phyloP scores from a whole-genome alignment of 2,797 vertebrate genomes.

The Lycodopsis pacificus region DNA sequence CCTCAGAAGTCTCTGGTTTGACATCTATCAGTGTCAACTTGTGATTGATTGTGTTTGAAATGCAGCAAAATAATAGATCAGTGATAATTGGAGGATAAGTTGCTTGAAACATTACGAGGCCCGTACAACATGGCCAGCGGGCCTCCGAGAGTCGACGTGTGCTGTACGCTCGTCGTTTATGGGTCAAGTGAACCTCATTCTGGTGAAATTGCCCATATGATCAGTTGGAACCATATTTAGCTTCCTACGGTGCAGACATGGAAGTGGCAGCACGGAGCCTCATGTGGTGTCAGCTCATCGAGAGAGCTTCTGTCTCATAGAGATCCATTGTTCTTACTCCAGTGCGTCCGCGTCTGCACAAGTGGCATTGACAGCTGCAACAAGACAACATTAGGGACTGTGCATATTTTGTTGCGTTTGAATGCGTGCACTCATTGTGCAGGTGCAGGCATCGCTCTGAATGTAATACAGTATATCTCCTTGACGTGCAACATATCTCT shows the following conservation, averaged over 20 bases:
- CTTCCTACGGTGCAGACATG: slow-evolving; percentile 60
- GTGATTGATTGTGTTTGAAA: slow-evolving; percentile 5
- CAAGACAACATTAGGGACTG: slow-evolving; percentile 67
- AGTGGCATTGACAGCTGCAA: slow-evolving; percentile 79
- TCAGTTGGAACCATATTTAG: slow-evolving; percentile 74
- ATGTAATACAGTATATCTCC: slow-evolving; percentile 34
- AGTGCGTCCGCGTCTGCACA: slow-evolving; percentile 60
- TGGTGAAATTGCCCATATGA: slow-evolving; percentile 83
- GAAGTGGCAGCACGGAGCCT: slow-evolving; percentile 58
- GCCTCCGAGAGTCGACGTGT: slow-evolving; percentile 17
- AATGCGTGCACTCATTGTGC: slow-evolving; percentile 70
- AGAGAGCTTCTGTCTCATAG: slow-evolving; percentile 67
- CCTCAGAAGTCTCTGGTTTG: not conserved
- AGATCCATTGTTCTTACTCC: slow-evolving; percentile 71
- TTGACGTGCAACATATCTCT: slow-evolving; percentile 3
- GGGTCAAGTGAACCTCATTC: slow-evolving; percentile 79
- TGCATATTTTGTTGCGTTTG: slow-evolving; percentile 65
- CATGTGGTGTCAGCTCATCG: slow-evolving; percentile 63
- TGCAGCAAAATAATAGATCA: not conserved
- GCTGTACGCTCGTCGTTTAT: slow-evolving; percentile 78
- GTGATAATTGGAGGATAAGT: not conserved
- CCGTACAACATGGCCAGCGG: not conserved
- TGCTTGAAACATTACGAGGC: not conserved
- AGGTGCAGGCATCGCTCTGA: slow-evolving; percentile 62
- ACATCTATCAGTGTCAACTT: not conserved